Conservation (phyloP, 1,140 invertebrate species). For the Brachionus sp. region DNA sequence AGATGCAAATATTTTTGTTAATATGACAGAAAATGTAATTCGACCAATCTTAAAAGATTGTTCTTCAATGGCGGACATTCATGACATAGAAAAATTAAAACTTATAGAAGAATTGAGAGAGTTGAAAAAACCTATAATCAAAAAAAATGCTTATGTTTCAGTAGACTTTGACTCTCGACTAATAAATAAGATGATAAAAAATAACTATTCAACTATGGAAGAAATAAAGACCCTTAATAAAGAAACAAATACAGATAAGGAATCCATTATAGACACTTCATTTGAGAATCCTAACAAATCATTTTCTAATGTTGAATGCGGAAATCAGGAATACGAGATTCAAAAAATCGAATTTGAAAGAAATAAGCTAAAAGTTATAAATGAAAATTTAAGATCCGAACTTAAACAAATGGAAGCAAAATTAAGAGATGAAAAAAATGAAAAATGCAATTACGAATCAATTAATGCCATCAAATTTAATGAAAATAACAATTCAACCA, state of each 20-base stretch:
- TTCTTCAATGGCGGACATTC: background rate
- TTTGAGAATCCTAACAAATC: background rate
- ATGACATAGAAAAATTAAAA: background rate
- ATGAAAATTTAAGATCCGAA: background rate
- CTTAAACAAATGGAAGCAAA: constrained; percentile 30
- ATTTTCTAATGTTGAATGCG: background rate
- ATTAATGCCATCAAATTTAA: background rate
- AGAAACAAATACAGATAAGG: background rate
- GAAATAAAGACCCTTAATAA: background rate
- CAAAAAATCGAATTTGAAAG: constrained; percentile 6
- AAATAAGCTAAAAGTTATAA: background rate
- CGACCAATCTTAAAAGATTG: background rate
- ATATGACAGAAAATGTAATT: background rate
- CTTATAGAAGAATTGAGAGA: background rate
- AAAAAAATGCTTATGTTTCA: background rate
- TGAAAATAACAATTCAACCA: background rate
- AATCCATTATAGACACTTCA: background rate
- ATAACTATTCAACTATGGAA: background rate
- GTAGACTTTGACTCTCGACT: background rate
- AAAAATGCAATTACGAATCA: background rate
- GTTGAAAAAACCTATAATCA: background rate
- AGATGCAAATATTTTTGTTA: constrained; percentile 28
- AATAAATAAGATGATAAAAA: background rate
- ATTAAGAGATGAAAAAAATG: background rate
- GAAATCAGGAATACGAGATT: background rate